phyloP scores from a whole-genome alignment of 2,888 invertebrate species.

The Phymatocera aterrima region DNA sequence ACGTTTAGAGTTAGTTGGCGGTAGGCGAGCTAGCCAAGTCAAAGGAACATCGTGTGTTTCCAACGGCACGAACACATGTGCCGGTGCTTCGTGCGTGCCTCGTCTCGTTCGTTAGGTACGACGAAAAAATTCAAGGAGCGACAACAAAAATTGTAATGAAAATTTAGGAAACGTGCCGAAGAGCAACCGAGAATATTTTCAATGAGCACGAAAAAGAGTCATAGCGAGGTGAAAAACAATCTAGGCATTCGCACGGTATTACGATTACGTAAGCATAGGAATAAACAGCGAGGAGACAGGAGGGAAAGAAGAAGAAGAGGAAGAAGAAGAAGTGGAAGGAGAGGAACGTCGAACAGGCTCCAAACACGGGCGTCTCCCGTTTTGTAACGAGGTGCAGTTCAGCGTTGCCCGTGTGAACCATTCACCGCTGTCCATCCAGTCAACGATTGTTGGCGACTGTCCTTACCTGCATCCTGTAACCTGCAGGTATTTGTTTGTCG shows the following conservation, averaged over 20 bases:
- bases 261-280: no score
- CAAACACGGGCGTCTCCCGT: conserved; percentile 48
- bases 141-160: background rate
- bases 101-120: background rate
- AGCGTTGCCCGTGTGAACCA: conserved; percentile 35
- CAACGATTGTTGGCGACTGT: conserved; percentile 1
- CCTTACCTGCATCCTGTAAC: conserved; percentile 1
- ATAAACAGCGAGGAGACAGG: background rate
- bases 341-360: conserved; percentile 10
- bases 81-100: background rate
- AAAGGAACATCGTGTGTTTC: background rate
- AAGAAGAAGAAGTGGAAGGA: background rate
- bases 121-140: background rate
- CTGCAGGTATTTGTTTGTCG: conserved; percentile 27
- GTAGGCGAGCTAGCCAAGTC: background rate
- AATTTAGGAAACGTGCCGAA: background rate
- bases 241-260: background rate
- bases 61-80: background rate
- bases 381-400: conserved; percentile 59
- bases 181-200: background rate
- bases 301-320: background rate
- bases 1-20: background rate
- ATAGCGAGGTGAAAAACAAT: background rate
- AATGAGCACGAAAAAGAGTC: background rate
- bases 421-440: conserved; percentile 37